Conservation (phyloP, 2,797 vertebrate genomes). For the Melanotaenia nigrans region DNA sequence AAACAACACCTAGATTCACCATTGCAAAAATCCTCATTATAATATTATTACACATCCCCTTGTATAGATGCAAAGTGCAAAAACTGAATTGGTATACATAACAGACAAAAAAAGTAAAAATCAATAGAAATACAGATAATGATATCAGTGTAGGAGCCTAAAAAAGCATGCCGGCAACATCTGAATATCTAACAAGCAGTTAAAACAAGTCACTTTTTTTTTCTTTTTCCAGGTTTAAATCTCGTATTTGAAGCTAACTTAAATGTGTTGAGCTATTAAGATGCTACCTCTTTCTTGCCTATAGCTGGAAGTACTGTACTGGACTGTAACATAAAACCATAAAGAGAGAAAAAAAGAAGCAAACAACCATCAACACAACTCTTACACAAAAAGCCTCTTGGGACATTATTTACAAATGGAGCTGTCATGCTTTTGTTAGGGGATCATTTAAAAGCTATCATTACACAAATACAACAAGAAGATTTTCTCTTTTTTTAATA, state of each 20-base stretch:
- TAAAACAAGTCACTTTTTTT: slow-evolving; percentile 90
- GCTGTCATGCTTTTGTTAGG: slow-evolving; percentile 96
- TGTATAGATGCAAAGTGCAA: slow-evolving; percentile 98
- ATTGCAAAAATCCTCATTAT: slow-evolving; percentile 80
- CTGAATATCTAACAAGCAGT: slow-evolving; percentile 94
- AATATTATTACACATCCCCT: slow-evolving; percentile 96
- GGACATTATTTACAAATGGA: slow-evolving; percentile 98
- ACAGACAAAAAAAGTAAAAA: slow-evolving; percentile 67
- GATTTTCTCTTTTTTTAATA: slow-evolving; percentile 78
- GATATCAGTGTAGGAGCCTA: slow-evolving; percentile 91
- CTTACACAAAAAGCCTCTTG: slow-evolving; percentile 95
- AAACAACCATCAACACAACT: slow-evolving; percentile 97
- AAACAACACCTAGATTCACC: slow-evolving; percentile 69
- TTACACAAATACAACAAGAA: slow-evolving; percentile 96
- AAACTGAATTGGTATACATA: slow-evolving; percentile 90
- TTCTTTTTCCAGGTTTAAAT: slow-evolving; percentile 79
- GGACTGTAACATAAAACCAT: slow-evolving; percentile 85
- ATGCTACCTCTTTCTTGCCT: slow-evolving; percentile 93
- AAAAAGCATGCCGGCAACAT: slow-evolving; percentile 96
- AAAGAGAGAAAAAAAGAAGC: slow-evolving; percentile 81
- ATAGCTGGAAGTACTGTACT: slow-evolving; percentile 93
- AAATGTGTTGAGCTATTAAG: slow-evolving; percentile 94
- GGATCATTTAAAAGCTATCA: slow-evolving; percentile 94
- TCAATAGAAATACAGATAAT: slow-evolving; percentile 76
- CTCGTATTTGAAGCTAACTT: slow-evolving; percentile 92